These are phyloP conservation scores for Tillus elongatus DNA, from an alignment of 2,888 invertebrate species.

Conservation along the genomic window DNA sequence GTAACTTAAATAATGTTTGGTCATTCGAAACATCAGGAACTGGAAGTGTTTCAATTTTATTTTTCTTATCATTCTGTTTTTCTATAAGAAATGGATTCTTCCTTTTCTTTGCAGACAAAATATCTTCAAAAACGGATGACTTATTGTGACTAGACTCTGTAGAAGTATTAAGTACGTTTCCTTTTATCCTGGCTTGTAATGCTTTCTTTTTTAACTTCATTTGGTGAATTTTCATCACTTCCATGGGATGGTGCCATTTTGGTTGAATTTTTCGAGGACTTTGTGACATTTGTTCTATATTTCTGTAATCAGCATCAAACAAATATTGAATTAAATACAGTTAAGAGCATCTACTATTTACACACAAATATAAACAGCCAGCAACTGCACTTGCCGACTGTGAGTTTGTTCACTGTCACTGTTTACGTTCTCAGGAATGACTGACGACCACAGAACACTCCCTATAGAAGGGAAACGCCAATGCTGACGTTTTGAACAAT, in stretches of 20 bases:
- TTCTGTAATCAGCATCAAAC: too few relatives aligned
- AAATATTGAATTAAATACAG: too few relatives aligned
- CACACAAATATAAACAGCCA: too few relatives aligned
- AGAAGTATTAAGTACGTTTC: conserved; percentile 25
- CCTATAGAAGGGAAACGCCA: too few relatives aligned
- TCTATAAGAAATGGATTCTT: conserved; percentile 65
- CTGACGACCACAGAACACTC: too few relatives aligned
- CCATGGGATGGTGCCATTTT: conserved; percentile 54
- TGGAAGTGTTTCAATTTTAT: conserved; percentile 21
- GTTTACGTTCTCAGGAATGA: too few relatives aligned
- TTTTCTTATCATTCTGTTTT: conserved; percentile 21
- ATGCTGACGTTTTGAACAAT: too few relatives aligned
- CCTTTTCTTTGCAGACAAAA: conserved; percentile 53
- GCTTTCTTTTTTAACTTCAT: conserved; percentile 69
- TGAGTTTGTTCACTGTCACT: too few relatives aligned
- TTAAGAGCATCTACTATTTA: too few relatives aligned
- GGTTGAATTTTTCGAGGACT: conserved; percentile 29
- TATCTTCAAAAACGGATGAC: conserved; percentile 42
- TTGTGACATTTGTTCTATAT: conserved; percentile 24
- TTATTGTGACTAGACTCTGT: conserved; percentile 26
- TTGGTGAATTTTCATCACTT: conserved; percentile 65
- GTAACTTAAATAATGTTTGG: conserved; percentile 50
- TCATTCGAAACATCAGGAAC: conserved; percentile 45
- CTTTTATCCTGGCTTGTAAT: conserved; percentile 58
- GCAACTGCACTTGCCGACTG: too few relatives aligned